Conservation (phyloP, 2,888 invertebrate genomes). For the Noctua comes region DNA sequence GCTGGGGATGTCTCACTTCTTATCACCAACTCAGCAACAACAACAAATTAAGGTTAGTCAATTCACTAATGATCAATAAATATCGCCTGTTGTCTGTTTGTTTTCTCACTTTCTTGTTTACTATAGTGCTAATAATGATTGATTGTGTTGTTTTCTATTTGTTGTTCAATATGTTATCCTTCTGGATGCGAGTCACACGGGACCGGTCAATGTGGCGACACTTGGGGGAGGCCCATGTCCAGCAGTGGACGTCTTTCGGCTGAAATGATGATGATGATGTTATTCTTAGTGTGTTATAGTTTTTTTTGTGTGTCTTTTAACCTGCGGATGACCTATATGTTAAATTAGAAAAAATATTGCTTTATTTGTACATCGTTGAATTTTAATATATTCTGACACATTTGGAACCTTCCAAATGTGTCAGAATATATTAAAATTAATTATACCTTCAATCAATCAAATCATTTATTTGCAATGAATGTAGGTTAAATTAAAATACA, state of each 20-base stretch:
- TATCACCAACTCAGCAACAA: slow-evolving; percentile 75
- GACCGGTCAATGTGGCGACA: no score
- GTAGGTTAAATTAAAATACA: no score
- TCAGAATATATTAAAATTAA: not conserved
- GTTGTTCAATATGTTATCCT: not conserved
- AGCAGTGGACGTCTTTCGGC: no score
- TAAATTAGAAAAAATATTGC: not conserved
- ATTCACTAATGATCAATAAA: slow-evolving; percentile 74
- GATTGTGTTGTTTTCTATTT: slow-evolving; percentile 26
- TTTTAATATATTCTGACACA: no score
- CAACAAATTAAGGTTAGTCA: slow-evolving; percentile 80
- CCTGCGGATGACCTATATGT: no score
- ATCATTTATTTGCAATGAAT: no score
- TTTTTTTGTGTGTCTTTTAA: not conserved
- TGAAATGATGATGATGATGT: no score
- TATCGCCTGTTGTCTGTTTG: slow-evolving; percentile 52
- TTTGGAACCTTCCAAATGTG: not conserved
- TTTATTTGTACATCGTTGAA: not conserved
- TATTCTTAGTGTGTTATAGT: no score
- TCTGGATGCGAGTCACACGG: no score
- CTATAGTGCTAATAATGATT: slow-evolving; percentile 16
- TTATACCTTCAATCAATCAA: no score
- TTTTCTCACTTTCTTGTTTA: slow-evolving; percentile 34
- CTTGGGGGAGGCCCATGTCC: no score
- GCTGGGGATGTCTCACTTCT: slow-evolving; percentile 72